Evolutionary conservation across 1,140 invertebrate species (phyloP).

Genomic region (Tetramorium simillimum): DNA sequence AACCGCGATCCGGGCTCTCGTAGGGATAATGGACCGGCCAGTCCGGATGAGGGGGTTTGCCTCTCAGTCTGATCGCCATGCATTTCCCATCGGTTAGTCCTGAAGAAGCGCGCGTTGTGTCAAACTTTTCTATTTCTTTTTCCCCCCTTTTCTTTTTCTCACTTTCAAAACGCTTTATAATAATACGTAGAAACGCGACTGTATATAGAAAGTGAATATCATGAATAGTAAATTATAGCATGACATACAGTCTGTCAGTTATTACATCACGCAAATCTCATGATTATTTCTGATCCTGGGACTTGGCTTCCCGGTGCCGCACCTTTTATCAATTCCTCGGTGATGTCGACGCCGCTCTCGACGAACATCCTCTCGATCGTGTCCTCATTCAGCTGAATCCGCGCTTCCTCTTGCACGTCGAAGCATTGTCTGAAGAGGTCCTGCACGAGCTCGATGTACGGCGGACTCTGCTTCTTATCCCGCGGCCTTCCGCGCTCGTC

Average conservation of each 20-base stretch:
- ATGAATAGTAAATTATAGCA: neutral
- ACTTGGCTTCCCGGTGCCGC: neutral
- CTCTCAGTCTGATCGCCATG: slow-evolving; percentile 76
- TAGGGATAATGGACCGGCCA: slow-evolving; percentile 78
- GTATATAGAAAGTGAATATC: neutral
- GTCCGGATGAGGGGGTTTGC: slow-evolving; percentile 74
- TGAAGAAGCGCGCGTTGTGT: slow-evolving; percentile 11
- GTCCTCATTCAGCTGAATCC: slow-evolving; percentile 72
- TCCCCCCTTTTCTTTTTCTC: neutral
- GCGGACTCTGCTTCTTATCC: slow-evolving; percentile 74
- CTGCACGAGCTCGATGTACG: slow-evolving; percentile 76
- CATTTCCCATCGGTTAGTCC: slow-evolving; percentile 74
- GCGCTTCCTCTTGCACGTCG: slow-evolving; percentile 77
- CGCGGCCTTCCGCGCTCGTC: slow-evolving; percentile 70
- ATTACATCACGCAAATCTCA: neutral
- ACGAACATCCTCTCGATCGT: slow-evolving; percentile 73
- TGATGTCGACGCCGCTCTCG: slow-evolving; percentile 74
- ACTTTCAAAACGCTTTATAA: neutral
- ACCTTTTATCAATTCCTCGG: slow-evolving; percentile 73
- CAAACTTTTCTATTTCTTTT: neutral
- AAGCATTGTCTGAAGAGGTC: slow-evolving; percentile 76
- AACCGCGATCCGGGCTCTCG: slow-evolving; percentile 58
- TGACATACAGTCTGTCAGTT: neutral
- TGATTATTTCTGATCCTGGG: neutral
- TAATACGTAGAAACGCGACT: neutral